A percentile compares a stretch with the other conserved stretches of the same genome.
Conservation (phyloP, 2,113 vertebrate genomes). For the Haplochromis vanheusdeni region DNA sequence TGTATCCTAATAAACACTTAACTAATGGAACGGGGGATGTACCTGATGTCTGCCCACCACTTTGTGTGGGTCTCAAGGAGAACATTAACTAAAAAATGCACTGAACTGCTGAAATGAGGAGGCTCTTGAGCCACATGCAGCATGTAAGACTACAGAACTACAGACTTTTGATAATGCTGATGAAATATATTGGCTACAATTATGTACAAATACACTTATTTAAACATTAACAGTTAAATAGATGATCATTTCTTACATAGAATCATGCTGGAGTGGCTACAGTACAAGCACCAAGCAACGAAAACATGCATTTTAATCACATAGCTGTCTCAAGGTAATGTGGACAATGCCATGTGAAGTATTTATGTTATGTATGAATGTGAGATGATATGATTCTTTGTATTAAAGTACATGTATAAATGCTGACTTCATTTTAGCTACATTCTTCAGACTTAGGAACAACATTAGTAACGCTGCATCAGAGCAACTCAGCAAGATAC, state of each 20-base stretch:
- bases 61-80: background rate
- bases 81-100: background rate
- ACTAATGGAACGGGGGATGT: conserved; percentile 19
- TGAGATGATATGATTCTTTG: background rate
- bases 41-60: background rate
- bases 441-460: background rate
- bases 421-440: background rate
- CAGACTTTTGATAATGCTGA: background rate
- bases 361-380: background rate
- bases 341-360: background rate
- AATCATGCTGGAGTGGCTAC: background rate
- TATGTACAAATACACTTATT: background rate
- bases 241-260: background rate
- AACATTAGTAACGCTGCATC: background rate
- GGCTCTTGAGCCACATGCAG: background rate
- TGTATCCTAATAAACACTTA: background rate
- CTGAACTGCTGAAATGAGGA: background rate
- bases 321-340: background rate
- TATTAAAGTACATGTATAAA: background rate
- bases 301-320: background rate
- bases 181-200: background rate
- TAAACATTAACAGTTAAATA: background rate
- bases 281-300: background rate
- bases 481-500: background rate
- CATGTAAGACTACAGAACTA: background rate